Evolutionary conservation across 1,140 invertebrate species (phyloP).

Genomic region (Ips typographus): DNA sequence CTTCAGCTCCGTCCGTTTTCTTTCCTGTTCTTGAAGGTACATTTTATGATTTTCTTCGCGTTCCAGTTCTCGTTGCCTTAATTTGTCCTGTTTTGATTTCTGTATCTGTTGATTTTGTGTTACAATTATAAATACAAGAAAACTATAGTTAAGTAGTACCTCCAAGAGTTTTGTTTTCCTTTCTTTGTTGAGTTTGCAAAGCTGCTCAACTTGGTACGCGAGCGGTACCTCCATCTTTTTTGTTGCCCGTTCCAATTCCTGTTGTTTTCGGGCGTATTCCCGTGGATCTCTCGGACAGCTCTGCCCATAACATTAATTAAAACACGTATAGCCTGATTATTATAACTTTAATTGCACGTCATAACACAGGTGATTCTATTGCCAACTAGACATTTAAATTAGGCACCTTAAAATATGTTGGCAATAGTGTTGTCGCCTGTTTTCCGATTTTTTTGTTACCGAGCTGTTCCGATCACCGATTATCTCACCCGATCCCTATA

Average conservation of each 20-base stretch:
- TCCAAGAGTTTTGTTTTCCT: conserved; percentile 61
- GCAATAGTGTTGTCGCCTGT: too few species aligned
- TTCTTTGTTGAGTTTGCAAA: conserved; percentile 59
- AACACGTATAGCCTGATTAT: too few species aligned
- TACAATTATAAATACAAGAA: background rate
- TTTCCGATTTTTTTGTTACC: too few species aligned
- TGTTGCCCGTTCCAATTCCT: conserved; percentile 51
- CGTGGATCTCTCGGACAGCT: conserved; percentile 30
- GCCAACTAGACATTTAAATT: too few species aligned
- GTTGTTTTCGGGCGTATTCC: conserved; percentile 28
- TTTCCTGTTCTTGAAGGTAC: conserved; percentile 56
- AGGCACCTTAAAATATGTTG: too few species aligned
- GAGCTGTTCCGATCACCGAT: too few species aligned
- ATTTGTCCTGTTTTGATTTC: conserved; percentile 53
- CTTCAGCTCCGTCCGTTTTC: conserved; percentile 41
- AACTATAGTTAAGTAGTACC: conserved; percentile 50
- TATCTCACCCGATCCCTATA: too few species aligned
- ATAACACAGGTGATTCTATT: too few species aligned
- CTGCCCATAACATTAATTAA: background rate
- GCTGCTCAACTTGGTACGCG: conserved; percentile 53
- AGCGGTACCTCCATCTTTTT: conserved; percentile 49
- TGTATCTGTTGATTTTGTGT: conserved; percentile 3
- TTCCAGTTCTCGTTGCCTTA: conserved; percentile 54
- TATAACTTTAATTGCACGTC: too few species aligned
- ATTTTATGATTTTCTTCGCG: conserved; percentile 58